These are phyloP conservation scores for Diglossa brunneiventris DNA, from an alignment of 2,113 vertebrate genomes.

Conservation along the genomic window DNA sequence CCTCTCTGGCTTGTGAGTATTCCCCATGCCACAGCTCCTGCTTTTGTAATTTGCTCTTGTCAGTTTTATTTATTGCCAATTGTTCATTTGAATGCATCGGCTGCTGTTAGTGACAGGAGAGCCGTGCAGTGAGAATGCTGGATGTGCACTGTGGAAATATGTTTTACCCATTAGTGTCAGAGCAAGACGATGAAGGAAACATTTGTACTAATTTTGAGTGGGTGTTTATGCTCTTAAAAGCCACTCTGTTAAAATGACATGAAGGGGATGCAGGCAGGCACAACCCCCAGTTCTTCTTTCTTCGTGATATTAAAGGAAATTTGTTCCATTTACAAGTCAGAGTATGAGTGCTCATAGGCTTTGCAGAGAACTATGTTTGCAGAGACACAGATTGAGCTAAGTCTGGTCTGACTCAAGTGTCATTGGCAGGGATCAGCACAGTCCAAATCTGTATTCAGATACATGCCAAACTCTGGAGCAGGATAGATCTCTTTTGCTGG, in stretches of 20 bases:
- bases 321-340: conserved; percentile 34
- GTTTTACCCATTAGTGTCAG: conserved; percentile 61
- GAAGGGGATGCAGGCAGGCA: background rate
- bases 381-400: background rate
- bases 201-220: conserved; percentile 39
- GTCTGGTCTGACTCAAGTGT: conserved; percentile 20
- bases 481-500: background rate
- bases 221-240: conserved; percentile 50
- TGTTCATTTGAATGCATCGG: conserved; percentile 24
- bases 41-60: conserved; percentile 55
- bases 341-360: background rate
- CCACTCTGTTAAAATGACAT: conserved; percentile 1
- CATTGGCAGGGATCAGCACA: background rate
- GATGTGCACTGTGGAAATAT: conserved; percentile 24
- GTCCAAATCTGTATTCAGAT: background rate
- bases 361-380: background rate
- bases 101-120: conserved; percentile 35
- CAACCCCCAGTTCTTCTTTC: background rate
- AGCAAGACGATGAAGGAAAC: conserved; percentile 34
- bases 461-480: background rate
- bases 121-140: background rate
- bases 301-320: background rate
- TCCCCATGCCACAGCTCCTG: conserved; percentile 7
- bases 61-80: conserved; percentile 58
- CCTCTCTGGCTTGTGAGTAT: conserved; percentile 9